A percentile compares a stretch with the other conserved stretches of the same genome.
Conservation (phyloP, 2,113 vertebrate species). For the Craseonycteris thonglongyai region DNA sequence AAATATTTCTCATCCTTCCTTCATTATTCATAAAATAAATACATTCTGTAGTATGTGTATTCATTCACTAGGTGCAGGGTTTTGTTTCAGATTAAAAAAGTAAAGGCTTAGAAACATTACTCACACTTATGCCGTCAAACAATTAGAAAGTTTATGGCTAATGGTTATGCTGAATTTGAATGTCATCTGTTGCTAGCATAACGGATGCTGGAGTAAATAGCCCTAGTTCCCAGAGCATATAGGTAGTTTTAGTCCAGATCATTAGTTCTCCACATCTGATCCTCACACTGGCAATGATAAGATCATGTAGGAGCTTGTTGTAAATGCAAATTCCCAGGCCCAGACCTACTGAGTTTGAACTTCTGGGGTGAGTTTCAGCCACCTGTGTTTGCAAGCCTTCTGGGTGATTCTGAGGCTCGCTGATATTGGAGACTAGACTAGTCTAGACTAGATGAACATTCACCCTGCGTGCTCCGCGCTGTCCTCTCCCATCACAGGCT, state of each 20-base stretch:
- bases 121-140: not conserved
- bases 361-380: not conserved
- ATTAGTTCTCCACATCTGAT: not conserved
- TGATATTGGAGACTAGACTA: not conserved
- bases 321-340: not conserved
- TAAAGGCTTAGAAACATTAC: not conserved
- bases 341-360: not conserved
- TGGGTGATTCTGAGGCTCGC: rapidly evolving
- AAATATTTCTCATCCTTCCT: not conserved
- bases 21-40: not conserved
- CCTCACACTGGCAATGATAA: not conserved
- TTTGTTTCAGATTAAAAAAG: not conserved
- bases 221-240: not conserved
- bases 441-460: not conserved
- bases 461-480: rapidly evolving
- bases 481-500: not conserved
- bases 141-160: not conserved
- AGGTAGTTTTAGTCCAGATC: not conserved
- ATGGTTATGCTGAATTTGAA: not conserved
- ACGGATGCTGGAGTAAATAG: not conserved
- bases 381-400: not conserved
- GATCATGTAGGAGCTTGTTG: not conserved
- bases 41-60: not conserved
- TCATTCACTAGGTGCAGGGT: not conserved
- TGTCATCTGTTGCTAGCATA: not conserved